A percentile compares a stretch with the other conserved stretches of the same genome.
Evolutionary conservation across 2,113 vertebrate genomes (phyloP).

Genomic region (Hydrolagus affinis): DNA sequence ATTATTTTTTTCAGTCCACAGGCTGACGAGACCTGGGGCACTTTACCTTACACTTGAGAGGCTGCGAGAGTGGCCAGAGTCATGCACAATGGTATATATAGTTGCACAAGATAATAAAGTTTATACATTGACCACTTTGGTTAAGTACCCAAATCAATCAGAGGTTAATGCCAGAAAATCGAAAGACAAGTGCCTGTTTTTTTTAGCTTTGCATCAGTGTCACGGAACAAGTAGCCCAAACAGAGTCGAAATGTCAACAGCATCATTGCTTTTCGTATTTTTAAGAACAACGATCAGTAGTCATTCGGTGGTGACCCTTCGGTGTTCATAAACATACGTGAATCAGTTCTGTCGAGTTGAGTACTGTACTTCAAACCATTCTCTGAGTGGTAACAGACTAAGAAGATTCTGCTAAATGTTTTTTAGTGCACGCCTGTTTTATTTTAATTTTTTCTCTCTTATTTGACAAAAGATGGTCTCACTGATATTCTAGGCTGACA

Average conservation of each 20-base stretch:
- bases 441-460: not conserved
- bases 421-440: not conserved
- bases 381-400: not conserved
- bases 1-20: not conserved
- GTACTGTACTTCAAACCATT: not conserved
- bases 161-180: slow-evolving; percentile 31
- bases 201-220: slow-evolving; percentile 18
- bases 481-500: no score
- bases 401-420: not conserved
- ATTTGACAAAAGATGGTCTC: not conserved
- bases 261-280: slow-evolving; percentile 7
- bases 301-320: not conserved
- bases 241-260: slow-evolving; percentile 13
- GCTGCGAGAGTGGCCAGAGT: not conserved
- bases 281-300: not conserved
- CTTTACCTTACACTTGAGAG: not conserved
- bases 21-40: not conserved
- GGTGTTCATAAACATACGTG: not conserved
- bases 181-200: slow-evolving; percentile 28
- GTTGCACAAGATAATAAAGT: slow-evolving; percentile 18
- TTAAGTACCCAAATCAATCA: slow-evolving; percentile 27
- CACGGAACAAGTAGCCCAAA: slow-evolving; percentile 7
- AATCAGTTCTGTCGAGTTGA: not conserved
- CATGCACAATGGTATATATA: not conserved
- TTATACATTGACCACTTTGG: slow-evolving; percentile 25